These are phyloP conservation scores for Reticulitermes speratus DNA, from an alignment of 1,140 invertebrate genomes.

Conservation along the genomic window DNA sequence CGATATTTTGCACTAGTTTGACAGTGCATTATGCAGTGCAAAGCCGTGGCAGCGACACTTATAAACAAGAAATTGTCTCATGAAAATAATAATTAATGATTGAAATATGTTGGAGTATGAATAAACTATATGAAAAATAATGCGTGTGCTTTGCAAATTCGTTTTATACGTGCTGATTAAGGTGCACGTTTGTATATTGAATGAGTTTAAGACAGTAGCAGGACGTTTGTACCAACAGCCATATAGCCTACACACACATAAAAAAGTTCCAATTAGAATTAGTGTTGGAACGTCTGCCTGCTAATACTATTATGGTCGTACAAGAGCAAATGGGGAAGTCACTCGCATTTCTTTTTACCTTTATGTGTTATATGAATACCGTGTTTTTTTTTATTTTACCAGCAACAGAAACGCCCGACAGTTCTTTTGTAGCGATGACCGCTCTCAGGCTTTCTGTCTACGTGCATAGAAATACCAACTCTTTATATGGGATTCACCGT, in stretches of 20 bases:
- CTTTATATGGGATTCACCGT: not conserved
- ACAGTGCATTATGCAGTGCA: no score
- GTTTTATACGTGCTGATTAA: no score
- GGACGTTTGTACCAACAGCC: no score
- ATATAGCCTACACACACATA: not conserved
- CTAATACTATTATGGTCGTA: not conserved
- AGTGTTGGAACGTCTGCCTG: not conserved
- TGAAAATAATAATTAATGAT: no score
- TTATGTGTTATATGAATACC: not conserved
- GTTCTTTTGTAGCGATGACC: not conserved
- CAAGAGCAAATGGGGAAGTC: not conserved
- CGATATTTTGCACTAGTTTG: no score
- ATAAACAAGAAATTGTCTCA: no score
- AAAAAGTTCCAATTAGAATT: conserved; percentile 17
- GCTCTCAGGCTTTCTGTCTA: not conserved
- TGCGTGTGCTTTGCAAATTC: no score
- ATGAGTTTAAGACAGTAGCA: no score
- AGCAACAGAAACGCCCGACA: not conserved
- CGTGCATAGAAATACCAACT: not conserved
- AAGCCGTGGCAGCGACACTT: no score
- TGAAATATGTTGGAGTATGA: no score
- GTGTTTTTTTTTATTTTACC: not conserved
- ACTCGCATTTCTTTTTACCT: not conserved
- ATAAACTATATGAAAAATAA: no score
- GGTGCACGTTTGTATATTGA: no score